Evolutionary conservation across 2,797 vertebrate genomes (phyloP).

Genomic region (Helostoma temminkii): DNA sequence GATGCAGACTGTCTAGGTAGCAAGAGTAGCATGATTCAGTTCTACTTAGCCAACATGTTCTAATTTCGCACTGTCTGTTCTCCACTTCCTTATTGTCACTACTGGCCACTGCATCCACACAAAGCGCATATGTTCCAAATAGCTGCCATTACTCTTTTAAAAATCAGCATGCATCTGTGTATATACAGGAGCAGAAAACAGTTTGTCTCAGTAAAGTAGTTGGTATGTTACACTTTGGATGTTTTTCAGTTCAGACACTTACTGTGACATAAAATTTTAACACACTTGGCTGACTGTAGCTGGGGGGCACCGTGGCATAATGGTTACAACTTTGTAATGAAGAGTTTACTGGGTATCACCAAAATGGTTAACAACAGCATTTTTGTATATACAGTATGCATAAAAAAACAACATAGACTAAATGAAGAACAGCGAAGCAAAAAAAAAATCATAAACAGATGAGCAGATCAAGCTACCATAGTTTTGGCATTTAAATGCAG

Average conservation of each 20-base stretch:
- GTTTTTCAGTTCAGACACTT: conserved; percentile 12
- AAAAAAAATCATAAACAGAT: conserved; percentile 36
- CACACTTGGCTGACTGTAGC: conserved; percentile 23
- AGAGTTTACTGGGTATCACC: conserved; percentile 10
- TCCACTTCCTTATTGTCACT: conserved; percentile 7
- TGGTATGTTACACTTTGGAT: neutral
- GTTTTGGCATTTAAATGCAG: conserved; percentile 60
- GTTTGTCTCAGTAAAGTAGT: too few relatives aligned
- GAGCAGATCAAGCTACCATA: conserved; percentile 36
- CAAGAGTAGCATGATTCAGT: neutral
- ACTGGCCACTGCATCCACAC: conserved; percentile 15
- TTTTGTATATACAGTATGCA: neutral
- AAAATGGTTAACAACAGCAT: conserved; percentile 14
- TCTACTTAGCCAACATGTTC: neutral
- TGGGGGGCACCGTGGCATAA: neutral
- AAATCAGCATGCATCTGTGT: neutral
- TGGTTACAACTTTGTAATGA: conserved; percentile 18
- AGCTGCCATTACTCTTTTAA: neutral
- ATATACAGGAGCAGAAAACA: too few relatives aligned
- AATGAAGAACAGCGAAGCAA: neutral
- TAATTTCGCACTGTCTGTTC: neutral
- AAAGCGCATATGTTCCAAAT: conserved; percentile 2
- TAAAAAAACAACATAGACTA: neutral
- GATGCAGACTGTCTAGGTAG: conserved; percentile 14
- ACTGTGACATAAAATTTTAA: conserved; percentile 7